Base-by-base conservation (phyloP, 2,797 vertebrate genomes). In the Danionella dracula region DNA sequence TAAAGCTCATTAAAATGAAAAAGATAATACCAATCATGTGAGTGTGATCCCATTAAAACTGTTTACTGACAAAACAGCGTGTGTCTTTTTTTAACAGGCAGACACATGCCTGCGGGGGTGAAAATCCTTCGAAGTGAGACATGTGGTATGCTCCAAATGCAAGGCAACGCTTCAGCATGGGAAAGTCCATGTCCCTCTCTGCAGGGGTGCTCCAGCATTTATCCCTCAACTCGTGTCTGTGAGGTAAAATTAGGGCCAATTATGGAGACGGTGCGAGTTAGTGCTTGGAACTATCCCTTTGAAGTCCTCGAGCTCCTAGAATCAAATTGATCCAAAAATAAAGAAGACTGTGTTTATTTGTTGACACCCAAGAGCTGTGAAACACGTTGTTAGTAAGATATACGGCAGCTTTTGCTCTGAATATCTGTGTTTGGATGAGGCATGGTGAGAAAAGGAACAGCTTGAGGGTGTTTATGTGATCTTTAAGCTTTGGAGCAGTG, bases 181-280 rank as follows among this genome's bases (percentile, higher is more conserved):
- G 86, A 90, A 88, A 85, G 72, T 83, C 66, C 38, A 16, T 68
- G 76, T 79, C 60, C 45, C 70, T 72, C 80, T 72, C 79, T 78
- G 75, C 80, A 76, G 84, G 85, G 79, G 72, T 73, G 65, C 41
- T 16, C 58, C 61, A 60, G 8, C 34, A 62, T 63, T 68, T 80
- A 59, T 80, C 79, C 73, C 76, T 66, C 37, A 80, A 78, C 70
- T 69, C 66, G 69, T 82, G 75, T 78, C 69, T 84, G 80, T 78
- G 76, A 81, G 83, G 80, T 79, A 81, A 81, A 82, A 82, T 83
- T 74, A 66, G 66, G 74, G 32, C 70, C 84, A 79, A 81, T 80
- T 77, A 78, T 75, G 81, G 76, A 82, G 86, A 86, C 85, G 87
- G 83, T 76, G 82, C 74, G 66, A 83, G 83, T 84, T 84, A 87